These are phyloP conservation scores for Scolanthus callimorphus DNA, from an alignment of 92 coral and sea anemone species.

Conservation along the genomic window DNA sequence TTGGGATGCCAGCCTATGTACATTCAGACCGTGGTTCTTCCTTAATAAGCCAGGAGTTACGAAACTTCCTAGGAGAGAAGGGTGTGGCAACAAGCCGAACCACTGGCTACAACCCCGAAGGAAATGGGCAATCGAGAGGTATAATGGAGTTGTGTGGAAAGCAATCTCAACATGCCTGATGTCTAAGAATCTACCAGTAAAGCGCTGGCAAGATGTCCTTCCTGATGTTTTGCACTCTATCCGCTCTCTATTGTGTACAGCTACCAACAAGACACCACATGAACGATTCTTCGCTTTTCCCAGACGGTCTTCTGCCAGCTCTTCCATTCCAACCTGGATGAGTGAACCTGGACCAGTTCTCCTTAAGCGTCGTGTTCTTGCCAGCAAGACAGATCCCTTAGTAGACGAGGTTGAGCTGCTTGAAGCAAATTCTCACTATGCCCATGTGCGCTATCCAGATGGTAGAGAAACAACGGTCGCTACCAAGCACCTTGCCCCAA, in stretches of 20 bases:
- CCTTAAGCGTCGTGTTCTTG: slow-evolving; percentile 16
- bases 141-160: slow-evolving; percentile 40
- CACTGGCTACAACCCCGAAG: slow-evolving; percentile 22
- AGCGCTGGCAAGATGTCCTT: slow-evolving; percentile 24
- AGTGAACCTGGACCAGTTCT: slow-evolving; percentile 44
- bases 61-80: slow-evolving; percentile 12
- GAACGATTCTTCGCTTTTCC: slow-evolving; percentile 41
- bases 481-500: slow-evolving; percentile 26
- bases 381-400: slow-evolving; percentile 27
- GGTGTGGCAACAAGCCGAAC: slow-evolving; percentile 29
- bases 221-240: slow-evolving; percentile 37
- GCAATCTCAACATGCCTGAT: slow-evolving; percentile 24
- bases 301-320: slow-evolving; percentile 15
- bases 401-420: slow-evolving; percentile 32
- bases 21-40: slow-evolving; percentile 22
- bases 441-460: slow-evolving; percentile 24
- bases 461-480: slow-evolving; percentile 45
- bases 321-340: slow-evolving; percentile 21
- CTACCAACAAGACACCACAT: slow-evolving; percentile 35
- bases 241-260: slow-evolving; percentile 28
- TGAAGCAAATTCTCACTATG: slow-evolving; percentile 32
- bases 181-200: slow-evolving; percentile 27
- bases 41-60: slow-evolving; percentile 23
- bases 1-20: slow-evolving; percentile 18
- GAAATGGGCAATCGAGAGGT: slow-evolving; percentile 36